Evolutionary conservation across 2,113 vertebrate species (phyloP).

Genomic region (Pristiophorus japonicus): DNA sequence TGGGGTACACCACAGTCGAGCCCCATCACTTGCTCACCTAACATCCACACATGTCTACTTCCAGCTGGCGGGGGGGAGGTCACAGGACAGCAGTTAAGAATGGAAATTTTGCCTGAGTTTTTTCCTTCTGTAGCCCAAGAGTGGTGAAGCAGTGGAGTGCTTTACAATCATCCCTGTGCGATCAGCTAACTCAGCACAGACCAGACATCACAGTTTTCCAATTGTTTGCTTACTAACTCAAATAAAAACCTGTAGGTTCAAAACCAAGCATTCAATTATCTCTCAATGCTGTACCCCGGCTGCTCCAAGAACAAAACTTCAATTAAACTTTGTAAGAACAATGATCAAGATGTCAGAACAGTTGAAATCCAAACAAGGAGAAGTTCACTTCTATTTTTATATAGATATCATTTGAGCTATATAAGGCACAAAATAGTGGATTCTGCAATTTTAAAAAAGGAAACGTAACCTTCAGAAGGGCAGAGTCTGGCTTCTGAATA

Average conservation of each 20-base stretch:
- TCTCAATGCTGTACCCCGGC: neutral
- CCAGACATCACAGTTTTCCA: neutral
- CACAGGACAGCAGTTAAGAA: neutral
- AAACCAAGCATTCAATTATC: neutral
- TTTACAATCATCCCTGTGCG: neutral
- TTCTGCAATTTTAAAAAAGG: neutral
- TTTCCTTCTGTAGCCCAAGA: neutral
- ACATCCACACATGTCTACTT: neutral
- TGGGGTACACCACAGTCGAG: neutral
- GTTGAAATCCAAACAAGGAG: neutral
- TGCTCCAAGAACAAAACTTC: neutral
- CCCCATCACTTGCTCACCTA: neutral
- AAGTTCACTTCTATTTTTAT: neutral
- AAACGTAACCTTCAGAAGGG: neutral
- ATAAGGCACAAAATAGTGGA: neutral
- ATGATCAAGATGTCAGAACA: neutral
- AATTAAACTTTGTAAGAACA: neutral
- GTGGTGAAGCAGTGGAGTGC: neutral
- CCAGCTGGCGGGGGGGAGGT: neutral
- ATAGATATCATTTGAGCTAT: neutral
- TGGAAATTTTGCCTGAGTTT: neutral
- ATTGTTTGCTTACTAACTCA: neutral
- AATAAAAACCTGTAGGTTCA: neutral
- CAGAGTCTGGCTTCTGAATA: neutral
- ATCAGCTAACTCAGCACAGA: neutral